Evolutionary conservation across 1,140 invertebrate genomes (phyloP).

Genomic region (Halesus radiatus): DNA sequence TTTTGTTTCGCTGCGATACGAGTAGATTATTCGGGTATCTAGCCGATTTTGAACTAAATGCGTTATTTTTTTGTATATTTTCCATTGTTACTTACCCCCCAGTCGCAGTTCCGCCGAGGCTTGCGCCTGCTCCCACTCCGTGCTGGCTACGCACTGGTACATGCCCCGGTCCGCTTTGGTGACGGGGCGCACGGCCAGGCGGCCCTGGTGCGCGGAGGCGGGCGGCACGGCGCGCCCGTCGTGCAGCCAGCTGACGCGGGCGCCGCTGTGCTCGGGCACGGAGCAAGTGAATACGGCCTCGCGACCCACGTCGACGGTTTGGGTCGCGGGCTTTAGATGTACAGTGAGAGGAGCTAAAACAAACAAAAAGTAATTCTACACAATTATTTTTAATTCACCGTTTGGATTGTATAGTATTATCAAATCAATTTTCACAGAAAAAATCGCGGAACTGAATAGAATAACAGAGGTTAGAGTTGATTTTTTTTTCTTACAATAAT

Average conservation of each 20-base stretch:
- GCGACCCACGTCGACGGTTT: slow-evolving; percentile 86
- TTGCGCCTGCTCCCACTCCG: slow-evolving; percentile 88
- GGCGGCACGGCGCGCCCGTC: slow-evolving; percentile 78
- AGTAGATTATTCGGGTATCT: too few relatives aligned
- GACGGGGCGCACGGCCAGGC: slow-evolving; percentile 78
- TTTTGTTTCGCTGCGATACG: too few relatives aligned
- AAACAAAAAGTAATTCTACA: too few relatives aligned
- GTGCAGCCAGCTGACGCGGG: slow-evolving; percentile 86
- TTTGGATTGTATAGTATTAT: too few relatives aligned
- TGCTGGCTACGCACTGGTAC: slow-evolving; percentile 91
- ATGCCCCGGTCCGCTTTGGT: slow-evolving; percentile 86
- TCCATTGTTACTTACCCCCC: slow-evolving; percentile 76
- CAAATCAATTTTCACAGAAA: too few relatives aligned
- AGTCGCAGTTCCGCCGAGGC: slow-evolving; percentile 86
- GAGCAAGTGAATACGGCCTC: slow-evolving; percentile 88
- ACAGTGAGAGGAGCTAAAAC: slow-evolving; percentile 78
- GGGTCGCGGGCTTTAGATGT: slow-evolving; percentile 79
- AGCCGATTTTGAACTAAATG: too few relatives aligned
- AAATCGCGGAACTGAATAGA: too few relatives aligned
- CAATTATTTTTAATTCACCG: too few relatives aligned
- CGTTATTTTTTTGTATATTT: too few relatives aligned
- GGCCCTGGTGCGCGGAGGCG: slow-evolving; percentile 54
- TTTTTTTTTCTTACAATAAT: too few relatives aligned
- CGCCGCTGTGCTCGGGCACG: slow-evolving; percentile 86
- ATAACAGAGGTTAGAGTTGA: too few relatives aligned